Conservation (phyloP, 2,888 invertebrate genomes). For the Acanthacorydalis orientalis region DNA sequence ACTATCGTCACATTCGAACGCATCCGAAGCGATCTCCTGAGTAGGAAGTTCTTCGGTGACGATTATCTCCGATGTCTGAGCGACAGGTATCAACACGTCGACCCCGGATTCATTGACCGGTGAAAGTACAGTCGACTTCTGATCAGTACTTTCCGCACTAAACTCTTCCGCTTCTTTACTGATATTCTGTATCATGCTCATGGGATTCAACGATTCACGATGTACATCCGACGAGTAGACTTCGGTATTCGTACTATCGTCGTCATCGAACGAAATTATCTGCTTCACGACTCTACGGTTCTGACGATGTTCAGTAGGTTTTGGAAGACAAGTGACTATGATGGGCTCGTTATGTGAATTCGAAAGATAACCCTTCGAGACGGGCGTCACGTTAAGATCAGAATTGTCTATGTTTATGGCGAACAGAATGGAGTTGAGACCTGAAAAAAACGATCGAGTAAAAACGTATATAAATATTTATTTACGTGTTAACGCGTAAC, state of each 20-base stretch:
- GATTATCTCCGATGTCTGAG: not conserved
- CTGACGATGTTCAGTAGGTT: slow-evolving; percentile 24
- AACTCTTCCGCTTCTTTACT: not conserved
- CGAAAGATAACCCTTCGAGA: slow-evolving; percentile 25
- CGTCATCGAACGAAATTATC: slow-evolving; percentile 51
- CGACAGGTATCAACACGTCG: not conserved
- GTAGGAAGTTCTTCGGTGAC: slow-evolving; percentile 1
- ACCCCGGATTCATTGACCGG: not conserved
- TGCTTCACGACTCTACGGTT: slow-evolving; percentile 39
- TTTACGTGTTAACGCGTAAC: not conserved
- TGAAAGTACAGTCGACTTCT: not conserved
- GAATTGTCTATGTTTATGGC: slow-evolving; percentile 81
- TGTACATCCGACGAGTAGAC: not conserved
- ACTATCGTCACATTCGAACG: not conserved
- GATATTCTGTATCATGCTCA: not conserved
- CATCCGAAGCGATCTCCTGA: not conserved
- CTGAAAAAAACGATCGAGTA: slow-evolving; percentile 25
- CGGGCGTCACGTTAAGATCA: slow-evolving; percentile 50
- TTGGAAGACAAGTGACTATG: slow-evolving; percentile 48
- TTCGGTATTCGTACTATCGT: slow-evolving; percentile 11
- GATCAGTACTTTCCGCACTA: not conserved
- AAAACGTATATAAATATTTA: not conserved
- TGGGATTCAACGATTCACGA: not conserved
- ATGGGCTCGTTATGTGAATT: slow-evolving; percentile 41
- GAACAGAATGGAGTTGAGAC: slow-evolving; percentile 77